phyloP scores from a whole-genome alignment of 2,797 vertebrate genomes.

The Eidolon dupreanum region DNA sequence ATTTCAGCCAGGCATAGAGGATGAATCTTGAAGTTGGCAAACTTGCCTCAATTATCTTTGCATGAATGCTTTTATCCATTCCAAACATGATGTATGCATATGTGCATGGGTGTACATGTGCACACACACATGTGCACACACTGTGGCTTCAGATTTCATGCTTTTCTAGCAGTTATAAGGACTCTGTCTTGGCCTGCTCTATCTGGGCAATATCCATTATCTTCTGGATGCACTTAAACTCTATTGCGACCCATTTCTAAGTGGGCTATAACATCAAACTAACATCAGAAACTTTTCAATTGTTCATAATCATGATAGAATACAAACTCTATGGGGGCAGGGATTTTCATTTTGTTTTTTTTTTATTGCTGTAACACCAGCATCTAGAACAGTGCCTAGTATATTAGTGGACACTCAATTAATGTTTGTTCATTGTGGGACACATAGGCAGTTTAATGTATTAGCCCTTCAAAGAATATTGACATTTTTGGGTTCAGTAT shows the following conservation, averaged over 20 bases:
- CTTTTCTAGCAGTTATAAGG: neutral
- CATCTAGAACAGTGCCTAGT: neutral
- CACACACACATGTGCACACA: too few species aligned
- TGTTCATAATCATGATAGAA: neutral
- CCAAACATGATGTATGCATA: neutral
- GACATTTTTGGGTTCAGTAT: neutral
- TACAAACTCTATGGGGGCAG: neutral
- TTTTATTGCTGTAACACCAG: neutral
- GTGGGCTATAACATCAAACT: neutral
- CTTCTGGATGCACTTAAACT: neutral
- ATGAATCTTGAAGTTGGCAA: neutral
- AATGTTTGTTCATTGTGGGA: neutral
- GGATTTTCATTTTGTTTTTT: neutral
- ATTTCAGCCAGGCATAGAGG: neutral
- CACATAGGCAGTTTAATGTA: neutral
- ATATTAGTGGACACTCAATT: neutral
- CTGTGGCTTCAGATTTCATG: neutral
- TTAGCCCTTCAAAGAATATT: neutral
- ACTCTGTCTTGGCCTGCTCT: neutral
- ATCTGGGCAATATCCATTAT: too few species aligned
- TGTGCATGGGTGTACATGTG: neutral
- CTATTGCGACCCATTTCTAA: neutral
- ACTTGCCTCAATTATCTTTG: neutral
- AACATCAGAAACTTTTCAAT: neutral
- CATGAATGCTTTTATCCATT: neutral